These are phyloP conservation scores for Monoplex corrugatus DNA, from an alignment of 2,888 invertebrate genomes.

Conservation along the genomic window DNA sequence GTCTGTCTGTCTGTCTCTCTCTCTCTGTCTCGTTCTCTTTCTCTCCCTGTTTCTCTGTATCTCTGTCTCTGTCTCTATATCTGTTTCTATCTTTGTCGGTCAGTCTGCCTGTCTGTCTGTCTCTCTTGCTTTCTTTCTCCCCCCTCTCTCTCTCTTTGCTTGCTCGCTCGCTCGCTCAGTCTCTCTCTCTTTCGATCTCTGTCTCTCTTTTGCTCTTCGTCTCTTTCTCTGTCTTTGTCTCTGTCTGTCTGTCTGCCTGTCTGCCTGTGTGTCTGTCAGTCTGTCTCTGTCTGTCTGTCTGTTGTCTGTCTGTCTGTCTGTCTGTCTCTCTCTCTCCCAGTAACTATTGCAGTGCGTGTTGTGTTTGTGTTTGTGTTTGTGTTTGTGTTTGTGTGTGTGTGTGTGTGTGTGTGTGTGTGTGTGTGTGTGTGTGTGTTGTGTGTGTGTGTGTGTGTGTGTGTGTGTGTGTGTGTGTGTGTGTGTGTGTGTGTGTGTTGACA, in stretches of 20 bases:
- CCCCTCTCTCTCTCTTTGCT: too few relatives aligned
- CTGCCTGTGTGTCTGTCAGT: background rate
- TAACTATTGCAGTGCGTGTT: background rate
- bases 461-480: too few relatives aligned
- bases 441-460: too few relatives aligned
- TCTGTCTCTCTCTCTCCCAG: background rate
- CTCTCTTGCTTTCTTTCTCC: background rate
- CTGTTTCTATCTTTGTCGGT: background rate
- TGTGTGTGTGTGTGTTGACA: too few relatives aligned
- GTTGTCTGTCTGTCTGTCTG: slow-evolving; percentile 38
- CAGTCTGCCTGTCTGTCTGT: background rate
- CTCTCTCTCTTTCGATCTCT: background rate
- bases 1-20: slow-evolving; percentile 28
- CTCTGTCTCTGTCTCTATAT: background rate
- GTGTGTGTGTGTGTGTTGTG: too few relatives aligned
- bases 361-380: too few relatives aligned
- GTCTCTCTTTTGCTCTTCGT: background rate
- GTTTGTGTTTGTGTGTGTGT: too few relatives aligned
- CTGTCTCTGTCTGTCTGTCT: slow-evolving; percentile 18
- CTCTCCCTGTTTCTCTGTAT: slow-evolving; percentile 38
- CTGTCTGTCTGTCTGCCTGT: background rate
- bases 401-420: too few relatives aligned
- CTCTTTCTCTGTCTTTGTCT: slow-evolving; percentile 42
- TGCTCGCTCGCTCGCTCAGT: too few relatives aligned
- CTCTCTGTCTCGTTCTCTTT: slow-evolving; percentile 24